Percentiles rank a stretch among this genome's conserved stretches.
Conservation (phyloP, 2,797 vertebrate genomes). For the Tolypeutes matacus region DNA sequence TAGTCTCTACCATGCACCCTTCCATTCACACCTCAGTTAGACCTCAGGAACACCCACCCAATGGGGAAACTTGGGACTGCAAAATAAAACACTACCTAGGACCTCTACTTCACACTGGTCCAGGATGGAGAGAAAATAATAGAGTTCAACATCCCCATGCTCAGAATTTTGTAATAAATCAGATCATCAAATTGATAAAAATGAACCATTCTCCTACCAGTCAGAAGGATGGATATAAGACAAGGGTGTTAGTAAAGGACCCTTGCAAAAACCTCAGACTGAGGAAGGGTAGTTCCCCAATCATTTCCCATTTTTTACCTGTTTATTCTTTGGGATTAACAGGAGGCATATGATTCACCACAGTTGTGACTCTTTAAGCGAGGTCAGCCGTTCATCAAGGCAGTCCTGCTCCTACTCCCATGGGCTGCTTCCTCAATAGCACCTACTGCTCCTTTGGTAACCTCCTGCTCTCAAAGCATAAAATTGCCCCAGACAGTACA, state of each 20-base stretch:
- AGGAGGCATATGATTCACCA: background rate
- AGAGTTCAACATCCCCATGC: background rate
- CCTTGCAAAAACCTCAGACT: background rate
- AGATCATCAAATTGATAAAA: background rate
- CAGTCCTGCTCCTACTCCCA: background rate
- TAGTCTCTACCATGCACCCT: background rate
- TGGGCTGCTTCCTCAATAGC: background rate
- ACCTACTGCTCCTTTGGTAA: background rate
- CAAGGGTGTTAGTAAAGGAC: background rate
- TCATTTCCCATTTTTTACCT: background rate
- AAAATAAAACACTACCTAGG: conserved; percentile 50
- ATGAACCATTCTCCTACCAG: background rate
- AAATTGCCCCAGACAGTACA: conserved; percentile 4
- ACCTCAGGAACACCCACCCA: background rate
- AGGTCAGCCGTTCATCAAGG: background rate
- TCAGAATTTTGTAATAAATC: background rate
- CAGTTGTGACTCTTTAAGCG: background rate
- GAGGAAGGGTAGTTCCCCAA: background rate
- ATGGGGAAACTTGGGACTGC: conserved; percentile 4
- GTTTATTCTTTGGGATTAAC: conserved; percentile 1
- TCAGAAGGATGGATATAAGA: background rate
- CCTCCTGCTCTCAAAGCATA: background rate
- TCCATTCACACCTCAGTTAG: background rate
- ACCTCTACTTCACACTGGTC: background rate
- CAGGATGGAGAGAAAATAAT: conserved; percentile 34